Evolutionary conservation across 2,113 vertebrate species (phyloP).

Genomic region (Oreochromis niloticus): DNA sequence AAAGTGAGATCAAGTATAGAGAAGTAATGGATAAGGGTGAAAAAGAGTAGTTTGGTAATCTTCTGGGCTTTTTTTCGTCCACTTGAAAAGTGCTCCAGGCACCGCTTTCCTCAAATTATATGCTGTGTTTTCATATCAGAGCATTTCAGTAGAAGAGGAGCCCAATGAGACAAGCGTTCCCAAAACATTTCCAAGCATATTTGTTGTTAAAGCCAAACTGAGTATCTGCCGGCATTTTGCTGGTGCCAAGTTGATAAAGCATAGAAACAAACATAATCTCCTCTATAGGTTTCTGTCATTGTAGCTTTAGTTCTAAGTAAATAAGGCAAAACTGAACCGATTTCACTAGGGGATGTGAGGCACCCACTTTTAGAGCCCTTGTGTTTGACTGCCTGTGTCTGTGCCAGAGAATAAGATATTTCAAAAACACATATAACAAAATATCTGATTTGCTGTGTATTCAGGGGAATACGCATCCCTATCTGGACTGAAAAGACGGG

Average conservation of each 20-base stretch:
- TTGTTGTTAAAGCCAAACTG: neutral
- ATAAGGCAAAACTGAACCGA: neutral
- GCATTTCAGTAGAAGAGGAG: neutral
- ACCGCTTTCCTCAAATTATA: neutral
- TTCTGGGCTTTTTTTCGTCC: neutral
- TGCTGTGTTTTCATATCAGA: neutral
- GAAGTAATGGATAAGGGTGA: neutral
- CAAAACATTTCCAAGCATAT: neutral
- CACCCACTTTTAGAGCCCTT: neutral
- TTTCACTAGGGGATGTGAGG: neutral
- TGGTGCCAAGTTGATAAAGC: neutral
- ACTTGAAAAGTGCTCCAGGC: neutral
- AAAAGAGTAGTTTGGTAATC: neutral
- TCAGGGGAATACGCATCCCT: conserved; percentile 8
- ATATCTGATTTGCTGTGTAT: conserved; percentile 19
- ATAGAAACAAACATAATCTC: neutral
- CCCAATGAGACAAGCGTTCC: neutral
- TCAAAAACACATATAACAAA: conserved; percentile 34
- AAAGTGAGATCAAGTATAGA: neutral
- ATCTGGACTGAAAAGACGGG: conserved; percentile 7
- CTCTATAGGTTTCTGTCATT: neutral
- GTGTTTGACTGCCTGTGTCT: neutral
- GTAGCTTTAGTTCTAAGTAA: neutral
- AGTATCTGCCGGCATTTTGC: neutral
- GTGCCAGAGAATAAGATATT: conserved; percentile 1